Evolutionary conservation across 2,888 invertebrate species (phyloP).

Genomic region (Agriopis leucophaearia): DNA sequence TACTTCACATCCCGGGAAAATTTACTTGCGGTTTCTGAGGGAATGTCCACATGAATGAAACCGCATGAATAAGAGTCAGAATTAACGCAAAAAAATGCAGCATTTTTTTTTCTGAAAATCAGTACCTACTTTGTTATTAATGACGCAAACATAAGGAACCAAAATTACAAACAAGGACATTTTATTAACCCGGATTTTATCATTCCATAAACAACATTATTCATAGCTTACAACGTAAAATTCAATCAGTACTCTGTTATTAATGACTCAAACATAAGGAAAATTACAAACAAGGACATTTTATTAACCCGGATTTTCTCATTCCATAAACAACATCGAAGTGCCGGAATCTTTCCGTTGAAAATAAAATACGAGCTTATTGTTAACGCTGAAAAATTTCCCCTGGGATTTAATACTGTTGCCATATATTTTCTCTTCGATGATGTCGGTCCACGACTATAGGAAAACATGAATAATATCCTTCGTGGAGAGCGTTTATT

Average conservation of each 20-base stretch:
- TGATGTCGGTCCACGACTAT: slow-evolving; percentile 52
- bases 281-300: slow-evolving; percentile 42
- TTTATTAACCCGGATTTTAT: too few relatives aligned
- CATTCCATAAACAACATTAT: too few relatives aligned
- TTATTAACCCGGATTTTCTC: slow-evolving; percentile 49
- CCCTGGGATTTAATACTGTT: slow-evolving; percentile 57
- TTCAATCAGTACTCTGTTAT: background rate
- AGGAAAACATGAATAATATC: slow-evolving; percentile 50
- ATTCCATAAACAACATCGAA: slow-evolving; percentile 50
- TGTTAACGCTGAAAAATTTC: slow-evolving; percentile 63
- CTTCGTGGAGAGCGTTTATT: slow-evolving; percentile 41
- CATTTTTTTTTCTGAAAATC: background rate
- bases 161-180: slow-evolving; percentile 42
- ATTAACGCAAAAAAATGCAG: background rate
- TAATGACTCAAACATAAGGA: slow-evolving; percentile 29
- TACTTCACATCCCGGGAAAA: too few relatives aligned
- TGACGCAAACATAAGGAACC: slow-evolving; percentile 32
- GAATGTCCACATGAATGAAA: too few relatives aligned
- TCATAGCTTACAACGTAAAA: too few relatives aligned
- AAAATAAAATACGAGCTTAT: slow-evolving; percentile 61
- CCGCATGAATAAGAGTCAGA: too few relatives aligned
- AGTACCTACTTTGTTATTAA: background rate
- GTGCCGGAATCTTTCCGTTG: slow-evolving; percentile 52
- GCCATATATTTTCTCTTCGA: slow-evolving; percentile 55
- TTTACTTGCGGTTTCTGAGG: too few relatives aligned